phyloP scores from a whole-genome alignment of 2,113 vertebrate species.

The Nothoprocta pentlandii region DNA sequence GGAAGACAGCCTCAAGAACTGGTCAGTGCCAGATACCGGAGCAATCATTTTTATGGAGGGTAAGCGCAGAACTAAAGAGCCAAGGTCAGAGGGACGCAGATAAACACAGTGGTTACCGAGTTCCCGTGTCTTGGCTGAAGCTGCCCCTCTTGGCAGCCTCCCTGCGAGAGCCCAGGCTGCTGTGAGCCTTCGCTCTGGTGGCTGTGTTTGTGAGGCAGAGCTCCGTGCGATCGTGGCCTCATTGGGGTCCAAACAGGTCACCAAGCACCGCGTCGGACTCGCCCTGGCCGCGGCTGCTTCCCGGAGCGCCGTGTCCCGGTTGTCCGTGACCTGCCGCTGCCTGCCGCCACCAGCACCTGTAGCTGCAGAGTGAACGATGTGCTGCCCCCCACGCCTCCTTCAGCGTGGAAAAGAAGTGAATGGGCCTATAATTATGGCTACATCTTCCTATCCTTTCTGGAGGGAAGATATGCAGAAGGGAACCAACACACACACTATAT shows the following conservation, averaged over 20 bases:
- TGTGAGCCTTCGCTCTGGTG: not conserved
- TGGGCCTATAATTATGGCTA: not conserved
- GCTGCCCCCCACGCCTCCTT: not conserved
- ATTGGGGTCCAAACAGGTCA: slow-evolving; percentile 17
- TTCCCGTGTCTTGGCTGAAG: slow-evolving; percentile 46
- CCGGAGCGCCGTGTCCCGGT: not conserved
- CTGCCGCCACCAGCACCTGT: not conserved
- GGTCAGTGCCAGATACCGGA: slow-evolving; percentile 46
- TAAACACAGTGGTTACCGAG: slow-evolving; percentile 59
- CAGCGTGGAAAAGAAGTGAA: not conserved
- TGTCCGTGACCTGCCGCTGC: slow-evolving; percentile 22
- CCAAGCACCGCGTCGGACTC: slow-evolving; percentile 17
- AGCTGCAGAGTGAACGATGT: not conserved
- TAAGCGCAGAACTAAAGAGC: slow-evolving; percentile 44
- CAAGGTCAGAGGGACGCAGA: slow-evolving; percentile 60
- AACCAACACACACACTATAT: not conserved
- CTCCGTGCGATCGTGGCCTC: slow-evolving; percentile 3
- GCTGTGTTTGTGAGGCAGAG: not conserved
- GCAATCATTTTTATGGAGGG: slow-evolving; percentile 73
- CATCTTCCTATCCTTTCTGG: not conserved
- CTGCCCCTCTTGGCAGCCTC: slow-evolving; percentile 64
- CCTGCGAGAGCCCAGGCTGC: slow-evolving; percentile 29
- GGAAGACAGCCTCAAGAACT: slow-evolving; percentile 21
- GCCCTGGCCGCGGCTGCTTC: not conserved
- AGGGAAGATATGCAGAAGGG: not conserved